Evolutionary conservation across 2,113 vertebrate species (phyloP).

Genomic region (Origma solitaria): DNA sequence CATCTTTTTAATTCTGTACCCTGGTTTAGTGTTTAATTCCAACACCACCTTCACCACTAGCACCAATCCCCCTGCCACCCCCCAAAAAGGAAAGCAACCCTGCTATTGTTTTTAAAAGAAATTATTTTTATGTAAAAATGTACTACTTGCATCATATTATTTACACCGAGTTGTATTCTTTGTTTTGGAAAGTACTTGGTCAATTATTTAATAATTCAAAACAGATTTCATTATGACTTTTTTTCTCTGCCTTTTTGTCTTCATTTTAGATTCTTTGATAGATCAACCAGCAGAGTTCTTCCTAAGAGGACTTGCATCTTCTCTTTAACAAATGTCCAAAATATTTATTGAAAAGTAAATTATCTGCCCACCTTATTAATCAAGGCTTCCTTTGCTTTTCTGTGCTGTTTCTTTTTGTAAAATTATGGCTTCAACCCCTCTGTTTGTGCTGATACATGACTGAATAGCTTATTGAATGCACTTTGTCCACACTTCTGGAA

Average conservation of each 20-base stretch:
- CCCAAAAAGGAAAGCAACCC: neutral
- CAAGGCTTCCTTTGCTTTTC: neutral
- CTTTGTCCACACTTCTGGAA: neutral
- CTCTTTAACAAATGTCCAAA: neutral
- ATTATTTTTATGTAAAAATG: neutral
- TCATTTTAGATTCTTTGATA: neutral
- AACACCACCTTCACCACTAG: neutral
- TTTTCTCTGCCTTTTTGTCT: neutral
- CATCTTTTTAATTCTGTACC: neutral
- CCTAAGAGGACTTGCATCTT: neutral
- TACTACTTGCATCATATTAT: neutral
- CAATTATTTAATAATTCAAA: neutral
- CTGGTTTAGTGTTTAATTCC: neutral
- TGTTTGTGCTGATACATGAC: neutral
- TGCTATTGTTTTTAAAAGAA: neutral
- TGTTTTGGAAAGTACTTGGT: neutral
- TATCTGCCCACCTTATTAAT: neutral
- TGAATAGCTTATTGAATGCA: neutral
- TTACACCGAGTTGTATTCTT: neutral
- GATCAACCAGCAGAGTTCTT: neutral
- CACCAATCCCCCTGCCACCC: rapidly evolving
- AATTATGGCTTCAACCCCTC: neutral
- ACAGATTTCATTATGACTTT: neutral
- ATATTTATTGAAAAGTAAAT: neutral
- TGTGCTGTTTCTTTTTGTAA: neutral